Percentiles rank a stretch among this genome's conserved stretches.
phyloP scores from a whole-genome alignment of 2,113 vertebrate genomes.

The Catharus minimus region DNA sequence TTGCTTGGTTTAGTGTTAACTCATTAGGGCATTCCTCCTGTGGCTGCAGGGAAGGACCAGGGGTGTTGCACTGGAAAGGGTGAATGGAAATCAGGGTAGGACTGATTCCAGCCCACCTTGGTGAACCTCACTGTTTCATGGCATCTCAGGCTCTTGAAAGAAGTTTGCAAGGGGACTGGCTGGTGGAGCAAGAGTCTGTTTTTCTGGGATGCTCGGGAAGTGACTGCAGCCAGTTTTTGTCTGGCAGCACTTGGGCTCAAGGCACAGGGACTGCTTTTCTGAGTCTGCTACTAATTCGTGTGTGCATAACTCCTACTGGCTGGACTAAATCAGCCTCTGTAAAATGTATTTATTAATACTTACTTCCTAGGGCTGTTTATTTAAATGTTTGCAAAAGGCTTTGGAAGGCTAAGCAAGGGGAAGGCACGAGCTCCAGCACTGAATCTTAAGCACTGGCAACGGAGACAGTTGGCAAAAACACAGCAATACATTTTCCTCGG shows the following conservation, averaged over 20 bases:
- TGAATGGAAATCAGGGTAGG: not conserved
- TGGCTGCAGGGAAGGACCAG: not conserved
- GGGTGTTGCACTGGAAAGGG: not conserved
- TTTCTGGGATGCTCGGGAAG: not conserved
- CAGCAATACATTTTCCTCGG: not conserved
- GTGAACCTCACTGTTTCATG: not conserved
- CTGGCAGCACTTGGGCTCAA: constrained; percentile 15
- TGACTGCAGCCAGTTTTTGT: constrained; percentile 47
- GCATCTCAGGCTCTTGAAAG: not conserved
- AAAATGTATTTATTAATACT: constrained; percentile 69
- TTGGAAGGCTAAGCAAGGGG: constrained; percentile 54
- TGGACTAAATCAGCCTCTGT: constrained; percentile 60
- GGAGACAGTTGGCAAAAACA: constrained; percentile 10
- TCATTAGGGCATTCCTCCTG: not conserved
- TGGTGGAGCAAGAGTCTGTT: not conserved
- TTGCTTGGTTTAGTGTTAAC: not conserved
- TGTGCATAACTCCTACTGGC: constrained; percentile 55
- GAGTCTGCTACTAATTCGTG: constrained; percentile 59
- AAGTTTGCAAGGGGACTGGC: not conserved
- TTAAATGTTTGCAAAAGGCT: constrained; percentile 66
- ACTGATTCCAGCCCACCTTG: not conserved
- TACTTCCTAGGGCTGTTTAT: constrained; percentile 54
- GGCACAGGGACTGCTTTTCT: constrained; percentile 26
- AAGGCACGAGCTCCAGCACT: not conserved
- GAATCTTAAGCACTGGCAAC: constrained; percentile 52